Conservation (phyloP, 2,888 invertebrate species). For the Eupithecia centaureata region DNA sequence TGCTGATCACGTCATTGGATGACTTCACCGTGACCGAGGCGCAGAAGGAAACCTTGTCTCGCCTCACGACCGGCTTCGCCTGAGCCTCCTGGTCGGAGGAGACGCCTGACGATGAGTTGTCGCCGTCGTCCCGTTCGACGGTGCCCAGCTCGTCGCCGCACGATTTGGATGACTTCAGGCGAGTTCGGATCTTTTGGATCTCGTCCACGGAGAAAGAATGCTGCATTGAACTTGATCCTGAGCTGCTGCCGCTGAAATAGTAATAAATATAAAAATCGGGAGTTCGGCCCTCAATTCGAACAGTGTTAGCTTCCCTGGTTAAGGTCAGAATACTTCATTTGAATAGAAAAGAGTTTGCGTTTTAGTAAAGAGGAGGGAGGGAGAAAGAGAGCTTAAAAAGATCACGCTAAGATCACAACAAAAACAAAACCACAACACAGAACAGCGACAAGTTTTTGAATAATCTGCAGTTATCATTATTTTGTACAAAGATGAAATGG, state of each 20-base stretch:
- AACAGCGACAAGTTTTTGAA: not conserved
- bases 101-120: conserved; percentile 94
- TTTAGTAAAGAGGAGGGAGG: not conserved
- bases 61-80: conserved; percentile 62
- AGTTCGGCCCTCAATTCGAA: not conserved
- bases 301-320: not conserved
- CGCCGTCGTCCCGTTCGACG: conserved; percentile 89
- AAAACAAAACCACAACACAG: not conserved
- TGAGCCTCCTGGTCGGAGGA: conserved; percentile 91
- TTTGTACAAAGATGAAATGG: not conserved
- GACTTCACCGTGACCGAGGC: conserved; percentile 80
- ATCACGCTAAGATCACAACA: not conserved
- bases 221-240: conserved; percentile 90
- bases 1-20: conserved; percentile 80
- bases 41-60: conserved; percentile 81
- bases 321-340: not conserved
- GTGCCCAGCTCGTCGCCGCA: conserved; percentile 91
- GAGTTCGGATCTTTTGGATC: conserved; percentile 93
- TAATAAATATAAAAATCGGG: not conserved
- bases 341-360: not conserved
- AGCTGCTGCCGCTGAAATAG: conserved; percentile 87
- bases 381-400: not conserved
- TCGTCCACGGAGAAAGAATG: conserved; percentile 95
- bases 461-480: not conserved
- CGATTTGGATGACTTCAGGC: conserved; percentile 93